These are phyloP conservation scores for Macropodus opercularis DNA, from an alignment of 2,797 vertebrate species.

Conservation along the genomic window DNA sequence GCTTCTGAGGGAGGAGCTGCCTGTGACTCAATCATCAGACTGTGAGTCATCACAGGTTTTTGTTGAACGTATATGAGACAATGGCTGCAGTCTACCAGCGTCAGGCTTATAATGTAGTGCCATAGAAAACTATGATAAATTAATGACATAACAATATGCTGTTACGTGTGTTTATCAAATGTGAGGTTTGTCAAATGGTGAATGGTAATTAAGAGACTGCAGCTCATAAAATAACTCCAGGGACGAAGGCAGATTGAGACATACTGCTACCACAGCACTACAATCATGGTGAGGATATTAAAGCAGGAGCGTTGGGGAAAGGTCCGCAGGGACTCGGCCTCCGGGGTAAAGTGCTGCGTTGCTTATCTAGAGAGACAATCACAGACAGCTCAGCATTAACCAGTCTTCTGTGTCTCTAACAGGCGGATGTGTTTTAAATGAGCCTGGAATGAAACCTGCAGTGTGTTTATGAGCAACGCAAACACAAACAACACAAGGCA, in stretches of 20 bases:
- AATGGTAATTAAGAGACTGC: background rate
- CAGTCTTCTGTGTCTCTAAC: no score
- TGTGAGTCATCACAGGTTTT: background rate
- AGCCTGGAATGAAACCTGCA: constrained; percentile 60
- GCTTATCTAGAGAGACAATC: constrained; percentile 67
- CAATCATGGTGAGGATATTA: constrained; percentile 25
- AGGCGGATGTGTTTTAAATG: constrained; percentile 73
- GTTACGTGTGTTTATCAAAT: no score
- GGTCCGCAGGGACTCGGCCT: constrained; percentile 37
- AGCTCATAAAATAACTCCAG: constrained; percentile 3
- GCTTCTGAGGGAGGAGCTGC: background rate
- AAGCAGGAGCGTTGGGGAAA: constrained; percentile 35
- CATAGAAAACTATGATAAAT: background rate
- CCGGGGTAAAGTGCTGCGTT: constrained; percentile 30
- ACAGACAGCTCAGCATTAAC: constrained; percentile 42
- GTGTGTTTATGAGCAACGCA: constrained; percentile 15
- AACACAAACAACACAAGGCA: constrained; percentile 12
- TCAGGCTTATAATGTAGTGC: background rate
- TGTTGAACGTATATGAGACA: background rate
- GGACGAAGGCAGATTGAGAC: constrained; percentile 9
- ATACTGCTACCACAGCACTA: background rate
- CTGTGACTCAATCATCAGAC: background rate
- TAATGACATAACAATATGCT: no score
- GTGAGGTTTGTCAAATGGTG: no score
- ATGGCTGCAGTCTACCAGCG: background rate